Evolutionary conservation across 2,113 vertebrate species (phyloP), one percentile per base, ranked within the genome.

Genomic region (Urocynchramus pylzowi): DNA sequence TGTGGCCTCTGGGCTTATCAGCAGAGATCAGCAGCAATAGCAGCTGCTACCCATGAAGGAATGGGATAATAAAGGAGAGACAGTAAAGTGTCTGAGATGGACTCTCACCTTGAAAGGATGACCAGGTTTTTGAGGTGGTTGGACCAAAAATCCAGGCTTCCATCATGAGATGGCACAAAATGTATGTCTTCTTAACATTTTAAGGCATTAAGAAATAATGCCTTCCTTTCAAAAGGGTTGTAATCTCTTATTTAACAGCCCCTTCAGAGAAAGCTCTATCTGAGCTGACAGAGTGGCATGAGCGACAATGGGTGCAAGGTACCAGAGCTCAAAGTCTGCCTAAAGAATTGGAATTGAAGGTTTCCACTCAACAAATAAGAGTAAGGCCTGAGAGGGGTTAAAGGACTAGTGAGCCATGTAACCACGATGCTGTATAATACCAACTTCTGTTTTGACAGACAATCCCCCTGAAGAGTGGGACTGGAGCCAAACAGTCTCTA

Each of bases 361-460:
- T 88, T 88, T 71, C 52, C 53, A 31, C 41, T 75, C 44, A 63
- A 76, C 18, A 71, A 68, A 42, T 33, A 60, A 44, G 20, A 75
- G 50, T 31, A 37, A 91, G 52, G 81, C 74, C 65, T 64, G 49
- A 82, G 69, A 95, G 41, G 83, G 83, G 88, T 95, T 96, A 94
- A 96, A 75, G 71, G 49, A 75, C 65, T 24, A 69, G 28, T 4
- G 69, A 90, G 73, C 60, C 73, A 41, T 31, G 73, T 65, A 92
- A 68, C 88, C 73, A 64, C 53, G 86, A 65, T 9, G 3, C 79
- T 5, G 10, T 75, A 96, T 93, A 97, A 96, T 96, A 78, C 49
- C 69, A 82, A 90, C 82, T 92, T 96, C 93, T 96, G 73, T 93
- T 96, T 81, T 88, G 92, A 94, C 92, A 96, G 96, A 96, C 93